A percentile compares a stretch with the other conserved stretches of the same genome.
These are phyloP conservation scores for Fistularia tabacaria DNA, from an alignment of 2,797 vertebrate genomes.

Conservation along the genomic window DNA sequence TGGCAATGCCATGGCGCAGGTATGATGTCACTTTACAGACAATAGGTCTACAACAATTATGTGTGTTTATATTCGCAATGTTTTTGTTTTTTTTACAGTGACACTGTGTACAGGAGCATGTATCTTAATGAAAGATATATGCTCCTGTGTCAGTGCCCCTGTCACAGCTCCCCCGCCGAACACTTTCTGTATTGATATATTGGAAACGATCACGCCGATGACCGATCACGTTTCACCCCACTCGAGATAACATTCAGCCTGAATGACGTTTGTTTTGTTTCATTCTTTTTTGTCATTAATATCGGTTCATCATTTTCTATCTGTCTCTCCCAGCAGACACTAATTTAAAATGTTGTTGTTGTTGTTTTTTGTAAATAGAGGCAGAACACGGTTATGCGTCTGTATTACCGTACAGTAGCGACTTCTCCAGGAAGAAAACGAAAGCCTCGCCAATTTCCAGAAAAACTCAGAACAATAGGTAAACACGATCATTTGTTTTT, in stretches of 20 bases:
- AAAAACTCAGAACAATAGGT: slow-evolving; percentile 94
- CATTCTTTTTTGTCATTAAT: too few species aligned
- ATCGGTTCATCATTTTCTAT: neutral
- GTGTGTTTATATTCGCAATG: neutral
- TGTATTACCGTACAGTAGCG: slow-evolving; percentile 91
- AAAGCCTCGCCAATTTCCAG: slow-evolving; percentile 88
- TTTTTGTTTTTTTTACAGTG: slow-evolving; percentile 25
- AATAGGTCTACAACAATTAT: too few species aligned
- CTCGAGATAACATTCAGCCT: neutral
- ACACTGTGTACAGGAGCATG: slow-evolving; percentile 30
- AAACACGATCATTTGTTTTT: slow-evolving; percentile 55
- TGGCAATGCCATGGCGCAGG: slow-evolving; percentile 58
- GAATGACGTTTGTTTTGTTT: too few species aligned
- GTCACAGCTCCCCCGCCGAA: neutral
- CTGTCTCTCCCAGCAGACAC: slow-evolving; percentile 2
- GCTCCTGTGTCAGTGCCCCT: neutral
- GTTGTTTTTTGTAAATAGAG: slow-evolving; percentile 72
- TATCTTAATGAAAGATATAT: neutral
- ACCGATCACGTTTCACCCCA: neutral
- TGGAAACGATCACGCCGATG: too few species aligned
- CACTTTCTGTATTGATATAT: neutral
- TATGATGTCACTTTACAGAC: slow-evolving; percentile 73
- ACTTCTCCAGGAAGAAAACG: slow-evolving; percentile 94
- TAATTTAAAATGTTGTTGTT: slow-evolving; percentile 23
- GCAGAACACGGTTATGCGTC: slow-evolving; percentile 98